These are phyloP conservation scores for Caenorhabditis zanzibari DNA, from an alignment of 2,888 invertebrate species.

Conservation along the genomic window DNA sequence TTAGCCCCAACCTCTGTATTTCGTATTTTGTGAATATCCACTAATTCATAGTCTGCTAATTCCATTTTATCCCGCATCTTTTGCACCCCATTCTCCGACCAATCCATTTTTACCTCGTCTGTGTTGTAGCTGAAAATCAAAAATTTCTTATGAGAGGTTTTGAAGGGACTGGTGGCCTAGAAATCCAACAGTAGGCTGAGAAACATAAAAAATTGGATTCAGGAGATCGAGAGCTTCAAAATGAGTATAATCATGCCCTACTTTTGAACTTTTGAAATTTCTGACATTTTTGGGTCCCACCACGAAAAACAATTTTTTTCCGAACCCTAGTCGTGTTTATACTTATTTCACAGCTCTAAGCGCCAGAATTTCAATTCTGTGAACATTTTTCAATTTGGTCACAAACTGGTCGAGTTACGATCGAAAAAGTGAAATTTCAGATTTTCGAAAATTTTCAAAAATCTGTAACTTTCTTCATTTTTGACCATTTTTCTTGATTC, in stretches of 20 bases:
- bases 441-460: background rate
- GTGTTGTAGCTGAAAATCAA: conserved; percentile 81
- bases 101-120: conserved; percentile 83
- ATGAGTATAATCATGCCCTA: background rate
- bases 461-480: no score
- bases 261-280: no score
- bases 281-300: background rate
- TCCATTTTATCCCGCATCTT: conserved; percentile 83
- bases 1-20: conserved; percentile 74
- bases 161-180: background rate
- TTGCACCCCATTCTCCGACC: conserved; percentile 80
- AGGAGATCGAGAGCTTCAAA: background rate
- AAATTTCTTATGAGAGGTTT: background rate
- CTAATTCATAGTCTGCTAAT: conserved; percentile 83
- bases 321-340: background rate
- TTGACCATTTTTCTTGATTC: background rate
- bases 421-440: background rate
- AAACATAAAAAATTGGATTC: background rate
- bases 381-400: background rate
- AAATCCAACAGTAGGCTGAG: background rate
- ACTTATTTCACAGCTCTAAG: background rate
- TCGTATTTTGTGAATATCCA: conserved; percentile 77
- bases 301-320: background rate
- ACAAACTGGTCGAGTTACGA: background rate
- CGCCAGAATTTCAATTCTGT: background rate